These are phyloP conservation scores for Polietes domitor DNA, from an alignment of 2,888 invertebrate species.

Conservation along the genomic window DNA sequence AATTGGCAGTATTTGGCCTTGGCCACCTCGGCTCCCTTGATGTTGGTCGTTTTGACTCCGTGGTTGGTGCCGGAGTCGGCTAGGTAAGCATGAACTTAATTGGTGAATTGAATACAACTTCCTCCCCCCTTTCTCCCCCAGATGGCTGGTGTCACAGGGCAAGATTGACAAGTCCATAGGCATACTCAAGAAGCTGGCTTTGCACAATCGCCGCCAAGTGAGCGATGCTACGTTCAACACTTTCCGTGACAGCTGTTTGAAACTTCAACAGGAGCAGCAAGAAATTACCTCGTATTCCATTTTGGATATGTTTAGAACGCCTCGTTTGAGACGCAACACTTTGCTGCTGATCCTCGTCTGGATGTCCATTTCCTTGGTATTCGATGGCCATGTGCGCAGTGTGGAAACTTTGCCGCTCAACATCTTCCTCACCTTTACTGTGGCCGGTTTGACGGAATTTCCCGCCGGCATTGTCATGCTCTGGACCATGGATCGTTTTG, in stretches of 20 bases:
- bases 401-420: conserved; percentile 90
- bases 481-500: conserved; percentile 87
- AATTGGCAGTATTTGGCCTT: conserved; percentile 89
- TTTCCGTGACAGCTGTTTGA: conserved; percentile 85
- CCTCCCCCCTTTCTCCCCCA: conserved; percentile 72
- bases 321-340: conserved; percentile 87
- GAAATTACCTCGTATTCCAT: conserved; percentile 87
- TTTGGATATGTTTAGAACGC: conserved; percentile 88
- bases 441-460: conserved; percentile 91
- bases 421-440: conserved; percentile 89
- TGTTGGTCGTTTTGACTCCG: conserved; percentile 86
- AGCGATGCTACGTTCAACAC: conserved; percentile 86
- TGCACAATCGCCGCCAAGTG: conserved; percentile 87
- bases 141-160: conserved; percentile 93
- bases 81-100: no score
- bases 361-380: conserved; percentile 92
- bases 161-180: conserved; percentile 88
- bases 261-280: conserved; percentile 86
- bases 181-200: conserved; percentile 89
- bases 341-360: conserved; percentile 90
- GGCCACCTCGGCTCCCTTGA: conserved; percentile 87
- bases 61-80: conserved; percentile 93
- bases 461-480: conserved; percentile 92
- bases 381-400: conserved; percentile 93
- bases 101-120: no score